These are phyloP conservation scores for Chrysochloris asiatica DNA, from an alignment of 2,113 vertebrate species.

Conservation along the genomic window DNA sequence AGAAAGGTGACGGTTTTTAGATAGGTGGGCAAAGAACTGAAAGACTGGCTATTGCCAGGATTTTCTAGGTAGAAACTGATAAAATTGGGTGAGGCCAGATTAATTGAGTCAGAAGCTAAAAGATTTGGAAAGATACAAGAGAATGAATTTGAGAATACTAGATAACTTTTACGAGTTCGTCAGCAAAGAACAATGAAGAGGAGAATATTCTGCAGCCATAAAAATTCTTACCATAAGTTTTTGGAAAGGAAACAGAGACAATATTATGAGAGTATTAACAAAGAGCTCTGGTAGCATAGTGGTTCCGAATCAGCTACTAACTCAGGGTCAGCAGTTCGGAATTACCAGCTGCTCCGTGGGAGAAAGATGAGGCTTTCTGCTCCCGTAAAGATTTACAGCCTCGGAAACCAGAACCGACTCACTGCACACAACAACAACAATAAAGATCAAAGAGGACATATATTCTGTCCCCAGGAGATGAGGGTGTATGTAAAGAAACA, in stretches of 20 bases:
- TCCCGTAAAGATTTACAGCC: too few relatives aligned
- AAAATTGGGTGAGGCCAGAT: neutral
- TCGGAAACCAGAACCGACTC: too few relatives aligned
- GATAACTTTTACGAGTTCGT: neutral
- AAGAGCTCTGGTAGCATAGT: too few relatives aligned
- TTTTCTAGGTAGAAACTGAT: neutral
- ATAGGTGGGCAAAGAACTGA: neutral
- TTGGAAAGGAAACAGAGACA: neutral
- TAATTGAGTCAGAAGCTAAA: neutral
- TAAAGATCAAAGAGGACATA: neutral
- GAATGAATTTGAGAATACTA: neutral
- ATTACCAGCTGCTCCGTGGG: too few relatives aligned
- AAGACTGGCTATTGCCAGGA: neutral
- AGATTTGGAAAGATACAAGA: neutral
- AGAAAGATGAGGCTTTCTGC: too few relatives aligned
- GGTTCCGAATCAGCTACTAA: too few relatives aligned
- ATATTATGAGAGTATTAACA: too few relatives aligned
- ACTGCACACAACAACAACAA: too few relatives aligned
- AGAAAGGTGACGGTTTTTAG: neutral
- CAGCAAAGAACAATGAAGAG: neutral
- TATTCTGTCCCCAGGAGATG: neutral
- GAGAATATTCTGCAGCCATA: neutral
- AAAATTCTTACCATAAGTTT: neutral
- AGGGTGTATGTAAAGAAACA: neutral
- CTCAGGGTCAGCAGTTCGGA: too few relatives aligned